phyloP scores from a whole-genome alignment of 2,888 invertebrate genomes.

The Caenorhabditis sp. region DNA sequence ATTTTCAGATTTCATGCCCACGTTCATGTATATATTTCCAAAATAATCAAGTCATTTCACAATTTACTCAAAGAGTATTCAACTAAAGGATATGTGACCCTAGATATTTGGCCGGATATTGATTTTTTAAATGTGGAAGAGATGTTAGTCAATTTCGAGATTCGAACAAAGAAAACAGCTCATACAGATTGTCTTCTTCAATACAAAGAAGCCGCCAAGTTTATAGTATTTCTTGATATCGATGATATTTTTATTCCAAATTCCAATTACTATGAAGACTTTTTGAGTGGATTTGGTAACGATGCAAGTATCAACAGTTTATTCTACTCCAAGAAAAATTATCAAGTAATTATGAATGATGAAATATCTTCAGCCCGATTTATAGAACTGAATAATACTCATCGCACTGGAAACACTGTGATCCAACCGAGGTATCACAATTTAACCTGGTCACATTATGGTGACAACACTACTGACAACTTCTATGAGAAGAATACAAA shows the following conservation, averaged over 20 bases:
- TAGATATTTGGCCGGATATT: slow-evolving; percentile 12
- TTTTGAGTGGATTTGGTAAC: no score
- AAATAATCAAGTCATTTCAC: slow-evolving; percentile 11
- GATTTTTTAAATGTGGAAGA: not conserved
- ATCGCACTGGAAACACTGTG: not conserved
- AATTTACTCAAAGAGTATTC: slow-evolving; percentile 7
- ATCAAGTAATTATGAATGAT: not conserved
- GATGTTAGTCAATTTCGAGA: slow-evolving; percentile 2
- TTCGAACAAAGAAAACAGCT: not conserved
- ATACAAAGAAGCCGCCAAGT: slow-evolving; percentile 15
- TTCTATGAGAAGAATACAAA: no score
- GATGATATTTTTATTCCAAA: slow-evolving; percentile 18
- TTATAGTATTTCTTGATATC: slow-evolving; percentile 14
- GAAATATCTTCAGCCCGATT: not conserved
- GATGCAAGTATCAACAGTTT: not conserved
- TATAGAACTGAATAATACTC: not conserved
- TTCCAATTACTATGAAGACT: not conserved
- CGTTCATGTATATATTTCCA: slow-evolving; percentile 12
- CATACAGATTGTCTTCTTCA: slow-evolving; percentile 19
- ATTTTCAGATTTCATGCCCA: slow-evolving; percentile 11
- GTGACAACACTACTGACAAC: no score
- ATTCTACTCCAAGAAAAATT: not conserved
- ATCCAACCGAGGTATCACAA: not conserved
- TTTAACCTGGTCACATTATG: not conserved
- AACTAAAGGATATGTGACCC: not conserved